Conservation (phyloP, 2,797 vertebrate species). For the Phrynocephalus guinanensis region DNA sequence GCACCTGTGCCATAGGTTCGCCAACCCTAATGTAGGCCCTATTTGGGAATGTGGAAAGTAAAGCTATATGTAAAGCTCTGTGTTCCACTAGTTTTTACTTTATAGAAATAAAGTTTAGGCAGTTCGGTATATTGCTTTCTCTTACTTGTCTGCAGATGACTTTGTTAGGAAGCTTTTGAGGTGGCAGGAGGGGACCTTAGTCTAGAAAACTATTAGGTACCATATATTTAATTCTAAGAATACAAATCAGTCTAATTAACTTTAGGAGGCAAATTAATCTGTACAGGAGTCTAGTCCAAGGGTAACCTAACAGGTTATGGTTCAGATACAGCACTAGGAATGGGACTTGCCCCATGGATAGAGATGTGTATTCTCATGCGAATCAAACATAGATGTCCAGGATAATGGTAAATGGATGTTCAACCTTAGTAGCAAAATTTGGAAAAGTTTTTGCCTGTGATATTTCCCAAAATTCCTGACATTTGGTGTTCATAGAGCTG, state of each 20-base stretch:
- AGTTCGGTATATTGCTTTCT: slow-evolving; percentile 21
- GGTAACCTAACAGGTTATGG: neutral
- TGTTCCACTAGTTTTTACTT: neutral
- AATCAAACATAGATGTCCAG: neutral
- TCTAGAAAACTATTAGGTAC: neutral
- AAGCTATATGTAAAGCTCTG: neutral
- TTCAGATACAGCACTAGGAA: neutral
- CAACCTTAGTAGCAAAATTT: neutral
- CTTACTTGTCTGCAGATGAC: neutral
- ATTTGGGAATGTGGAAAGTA: neutral
- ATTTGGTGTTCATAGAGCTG: no score
- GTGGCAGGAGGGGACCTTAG: no score
- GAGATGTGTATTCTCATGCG: neutral
- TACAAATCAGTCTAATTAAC: neutral
- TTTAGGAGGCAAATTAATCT: neutral
- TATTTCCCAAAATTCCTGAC: no score
- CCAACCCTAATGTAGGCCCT: neutral
- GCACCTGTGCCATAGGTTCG: neutral
- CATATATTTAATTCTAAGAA: slow-evolving; percentile 1
- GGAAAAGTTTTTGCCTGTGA: no score
- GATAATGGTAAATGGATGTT: neutral
- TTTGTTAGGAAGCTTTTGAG: neutral
- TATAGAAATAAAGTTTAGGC: neutral
- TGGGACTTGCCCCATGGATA: neutral
- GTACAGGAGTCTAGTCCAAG: neutral